phyloP scores from a whole-genome alignment of 2,113 vertebrate species.

The Oreocharis arfaki region DNA sequence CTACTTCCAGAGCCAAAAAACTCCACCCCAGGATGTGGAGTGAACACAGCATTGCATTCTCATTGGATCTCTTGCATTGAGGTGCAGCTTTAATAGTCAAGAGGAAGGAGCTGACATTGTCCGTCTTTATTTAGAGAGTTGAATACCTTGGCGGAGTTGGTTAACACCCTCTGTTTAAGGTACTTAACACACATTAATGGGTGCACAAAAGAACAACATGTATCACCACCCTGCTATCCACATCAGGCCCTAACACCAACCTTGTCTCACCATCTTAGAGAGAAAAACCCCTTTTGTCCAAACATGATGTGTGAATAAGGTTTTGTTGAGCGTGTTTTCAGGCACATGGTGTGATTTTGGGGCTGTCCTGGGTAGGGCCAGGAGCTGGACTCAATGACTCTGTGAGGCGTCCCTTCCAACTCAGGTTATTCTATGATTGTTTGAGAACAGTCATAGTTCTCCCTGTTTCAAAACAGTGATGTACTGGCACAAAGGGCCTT shows the following conservation, averaged over 20 bases:
- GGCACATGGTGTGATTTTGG: neutral
- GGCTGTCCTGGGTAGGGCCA: neutral
- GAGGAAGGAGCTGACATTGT: neutral
- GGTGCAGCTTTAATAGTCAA: neutral
- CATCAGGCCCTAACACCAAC: neutral
- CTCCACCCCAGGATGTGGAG: too few species aligned
- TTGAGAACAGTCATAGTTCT: neutral
- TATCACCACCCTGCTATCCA: neutral
- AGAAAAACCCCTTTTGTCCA: neutral
- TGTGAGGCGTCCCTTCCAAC: neutral
- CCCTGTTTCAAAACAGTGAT: neutral
- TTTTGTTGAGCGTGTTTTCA: neutral
- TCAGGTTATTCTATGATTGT: neutral
- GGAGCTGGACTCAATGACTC: neutral
- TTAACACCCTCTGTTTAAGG: neutral
- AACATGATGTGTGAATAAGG: accelerated
- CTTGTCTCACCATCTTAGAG: neutral
- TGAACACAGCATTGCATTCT: neutral
- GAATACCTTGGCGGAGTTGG: neutral
- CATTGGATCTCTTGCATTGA: neutral
- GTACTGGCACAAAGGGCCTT: neutral
- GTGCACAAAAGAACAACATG: neutral
- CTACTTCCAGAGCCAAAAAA: neutral
- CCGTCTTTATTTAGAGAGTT: neutral
- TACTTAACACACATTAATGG: neutral